Base-by-base conservation (phyloP, 2,797 vertebrate species). In the Coilia nasus region DNA sequence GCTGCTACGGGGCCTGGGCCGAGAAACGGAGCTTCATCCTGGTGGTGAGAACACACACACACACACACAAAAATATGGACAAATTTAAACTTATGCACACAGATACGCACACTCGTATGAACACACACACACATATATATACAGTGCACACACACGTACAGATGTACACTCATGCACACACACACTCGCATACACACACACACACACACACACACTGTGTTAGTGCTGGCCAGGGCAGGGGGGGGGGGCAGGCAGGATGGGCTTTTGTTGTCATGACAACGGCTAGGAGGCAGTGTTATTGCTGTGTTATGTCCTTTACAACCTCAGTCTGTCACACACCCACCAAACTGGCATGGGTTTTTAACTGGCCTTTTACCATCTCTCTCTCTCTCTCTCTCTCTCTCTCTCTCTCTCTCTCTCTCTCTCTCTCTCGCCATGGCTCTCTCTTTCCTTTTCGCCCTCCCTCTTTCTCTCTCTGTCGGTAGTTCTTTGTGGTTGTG, bases 401-500 rank as follows among this genome's bases (percentile, higher is more conserved):
- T 60, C 57, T 56, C 54, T 56, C 54, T 15, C 10, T 56, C 10
- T 56, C 50, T 54, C 50, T 54, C 50, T 54, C 50, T 54, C 3
- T 54, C 21, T 60, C 59, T 64, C 5, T 2, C 60, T 64, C n/a
- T 64, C 62, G 7, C 23, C 10, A 9, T n/a, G 15, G n/a, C 11
- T 67, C 62, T 67, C 62, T 12, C 62, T 67, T 21, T 67, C 21
- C n/a, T 21, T 67, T 21, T 67, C 62, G 28, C 10, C 19, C 60
- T 64, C 60, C 9, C 23, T 25, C 60, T 81, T 11, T n/a, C 17
- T 47, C 47, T 0, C 59, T 88, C 84, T 88, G 59, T 28, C 47
- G 85, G 11, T 78, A 93, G 92, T 92, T 92, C 84, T 93, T 93
- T 85, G 82, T 82, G 84, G 81, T 92, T 2, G 83, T 91, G 71